These are phyloP conservation scores for Elgaria multicarinata DNA, from an alignment of 2,113 vertebrate species.

Conservation along the genomic window DNA sequence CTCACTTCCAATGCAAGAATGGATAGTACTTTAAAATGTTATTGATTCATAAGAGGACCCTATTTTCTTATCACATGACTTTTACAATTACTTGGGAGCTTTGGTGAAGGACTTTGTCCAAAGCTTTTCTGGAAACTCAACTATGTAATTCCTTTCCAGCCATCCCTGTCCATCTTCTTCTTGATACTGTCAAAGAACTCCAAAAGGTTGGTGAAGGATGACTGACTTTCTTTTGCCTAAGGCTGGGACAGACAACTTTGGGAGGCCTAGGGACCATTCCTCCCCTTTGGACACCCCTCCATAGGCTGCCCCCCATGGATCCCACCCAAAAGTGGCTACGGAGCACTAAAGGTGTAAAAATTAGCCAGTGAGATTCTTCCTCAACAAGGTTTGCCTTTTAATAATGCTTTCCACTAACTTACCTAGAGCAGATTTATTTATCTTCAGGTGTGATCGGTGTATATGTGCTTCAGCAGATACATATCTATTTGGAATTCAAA, in stretches of 20 bases:
- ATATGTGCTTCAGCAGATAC: background rate
- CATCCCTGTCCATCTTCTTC: background rate
- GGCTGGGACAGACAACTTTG: too few relatives aligned
- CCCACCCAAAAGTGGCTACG: too few relatives aligned
- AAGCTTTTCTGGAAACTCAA: background rate
- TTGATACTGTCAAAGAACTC: background rate
- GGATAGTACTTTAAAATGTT: background rate
- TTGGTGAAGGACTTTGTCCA: background rate
- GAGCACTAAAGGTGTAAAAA: too few relatives aligned
- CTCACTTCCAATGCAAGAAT: background rate
- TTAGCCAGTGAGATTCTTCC: background rate
- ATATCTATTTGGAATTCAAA: background rate
- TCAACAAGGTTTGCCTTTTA: background rate
- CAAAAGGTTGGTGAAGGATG: background rate
- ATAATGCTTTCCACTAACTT: background rate
- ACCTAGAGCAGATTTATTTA: background rate
- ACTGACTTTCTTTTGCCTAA: background rate
- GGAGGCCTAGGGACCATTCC: too few relatives aligned
- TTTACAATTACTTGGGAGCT: background rate
- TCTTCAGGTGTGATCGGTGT: background rate
- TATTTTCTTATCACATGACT: background rate
- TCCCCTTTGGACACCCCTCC: too few relatives aligned
- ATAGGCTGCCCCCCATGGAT: too few relatives aligned
- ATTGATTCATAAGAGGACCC: background rate
- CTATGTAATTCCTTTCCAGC: background rate